phyloP scores from a whole-genome alignment of 2,113 vertebrate genomes.

The Megaceryle torquata region DNA sequence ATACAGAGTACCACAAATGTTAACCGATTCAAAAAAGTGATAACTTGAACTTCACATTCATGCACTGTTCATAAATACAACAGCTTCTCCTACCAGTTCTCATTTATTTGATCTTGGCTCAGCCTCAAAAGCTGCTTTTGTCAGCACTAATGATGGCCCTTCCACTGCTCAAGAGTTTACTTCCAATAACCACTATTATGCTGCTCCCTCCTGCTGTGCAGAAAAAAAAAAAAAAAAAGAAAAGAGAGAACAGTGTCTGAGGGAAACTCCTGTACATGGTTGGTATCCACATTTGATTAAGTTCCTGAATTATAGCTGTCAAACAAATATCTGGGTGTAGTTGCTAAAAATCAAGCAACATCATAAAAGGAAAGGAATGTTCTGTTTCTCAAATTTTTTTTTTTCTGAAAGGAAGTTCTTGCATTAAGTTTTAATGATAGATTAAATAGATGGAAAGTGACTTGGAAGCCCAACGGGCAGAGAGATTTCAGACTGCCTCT shows the following conservation, averaged over 20 bases:
- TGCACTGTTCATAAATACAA: background rate
- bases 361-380: background rate
- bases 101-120: constrained; percentile 14
- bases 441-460: constrained; percentile 2
- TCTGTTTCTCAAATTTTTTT: background rate
- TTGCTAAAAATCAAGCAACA: background rate
- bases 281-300: background rate
- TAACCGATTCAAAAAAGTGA: background rate
- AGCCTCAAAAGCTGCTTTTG: constrained; percentile 45
- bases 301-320: background rate
- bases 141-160: constrained; percentile 35
- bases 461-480: background rate
- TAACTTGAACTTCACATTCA: background rate
- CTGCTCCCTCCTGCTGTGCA: background rate
- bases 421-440: background rate
- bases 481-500: background rate
- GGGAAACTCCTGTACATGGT: background rate
- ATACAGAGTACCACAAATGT: background rate
- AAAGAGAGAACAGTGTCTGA: background rate
- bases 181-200: constrained; percentile 23
- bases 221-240: background rate
- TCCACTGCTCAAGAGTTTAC: constrained; percentile 37
- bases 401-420: background rate
- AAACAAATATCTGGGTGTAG: background rate
- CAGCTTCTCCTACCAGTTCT: constrained; percentile 17